Conservation (phyloP, 2,888 invertebrate species). For the Ecliptopera silaceata region DNA sequence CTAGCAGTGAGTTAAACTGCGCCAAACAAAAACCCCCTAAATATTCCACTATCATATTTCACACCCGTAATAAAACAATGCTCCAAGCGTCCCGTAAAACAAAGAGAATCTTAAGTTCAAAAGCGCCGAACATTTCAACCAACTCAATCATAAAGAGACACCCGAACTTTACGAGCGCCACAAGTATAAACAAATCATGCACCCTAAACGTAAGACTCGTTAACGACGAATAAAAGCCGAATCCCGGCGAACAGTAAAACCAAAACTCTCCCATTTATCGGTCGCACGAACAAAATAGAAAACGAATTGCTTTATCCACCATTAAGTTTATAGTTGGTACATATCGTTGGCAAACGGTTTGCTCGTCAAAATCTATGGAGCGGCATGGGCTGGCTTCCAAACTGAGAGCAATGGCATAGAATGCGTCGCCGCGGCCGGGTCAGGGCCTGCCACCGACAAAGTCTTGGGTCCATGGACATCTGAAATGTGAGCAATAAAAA, state of each 20-base stretch:
- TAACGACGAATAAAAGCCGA: constrained; percentile 27
- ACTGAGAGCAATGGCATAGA: constrained; percentile 19
- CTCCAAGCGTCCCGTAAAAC: background rate
- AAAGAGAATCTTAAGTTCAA: background rate
- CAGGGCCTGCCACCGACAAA: constrained; percentile 19
- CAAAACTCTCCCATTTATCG: constrained; percentile 24
- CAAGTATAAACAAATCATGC: constrained; percentile 24
- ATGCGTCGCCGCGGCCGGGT: constrained; percentile 11
- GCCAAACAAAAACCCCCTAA: no score
- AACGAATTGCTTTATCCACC: constrained; percentile 36
- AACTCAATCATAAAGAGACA: constrained; percentile 25
- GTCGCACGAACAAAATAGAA: constrained; percentile 34
- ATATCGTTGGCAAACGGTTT: constrained; percentile 36
- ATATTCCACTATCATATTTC: no score
- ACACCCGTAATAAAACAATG: background rate
- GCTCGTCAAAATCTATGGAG: constrained; percentile 38
- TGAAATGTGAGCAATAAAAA: background rate
- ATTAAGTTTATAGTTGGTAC: constrained; percentile 38
- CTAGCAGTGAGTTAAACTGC: no score
- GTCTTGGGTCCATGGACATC: constrained; percentile 2
- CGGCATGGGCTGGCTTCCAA: constrained; percentile 35
- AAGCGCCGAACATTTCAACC: background rate
- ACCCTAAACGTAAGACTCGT: constrained; percentile 20
- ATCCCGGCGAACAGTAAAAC: constrained; percentile 24
- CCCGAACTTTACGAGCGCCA: constrained; percentile 18